Base-by-base conservation (phyloP, 2,888 invertebrate genomes). In the Orthosia gothica region DNA sequence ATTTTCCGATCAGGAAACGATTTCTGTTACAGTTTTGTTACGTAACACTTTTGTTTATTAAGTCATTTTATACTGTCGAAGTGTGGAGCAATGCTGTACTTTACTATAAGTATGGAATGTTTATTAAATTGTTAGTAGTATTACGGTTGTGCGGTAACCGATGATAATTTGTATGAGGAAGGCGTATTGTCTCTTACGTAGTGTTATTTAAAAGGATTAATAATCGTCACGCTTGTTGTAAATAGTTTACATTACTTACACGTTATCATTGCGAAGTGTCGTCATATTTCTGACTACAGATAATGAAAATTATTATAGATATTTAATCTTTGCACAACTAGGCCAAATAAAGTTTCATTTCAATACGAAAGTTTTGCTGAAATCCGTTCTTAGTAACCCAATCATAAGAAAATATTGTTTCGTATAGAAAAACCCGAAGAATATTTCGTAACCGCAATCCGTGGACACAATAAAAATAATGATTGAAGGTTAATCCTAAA, bases 1-100 rank as follows among this genome's bases (percentile, higher is more conserved):
- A 87, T 86, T 86, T 87, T 70, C 75, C 79, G 72, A 84, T 84
- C 82, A 88, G 86, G 86, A 85, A 86, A 76, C 78, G 71, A 81
- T 79, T 79, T 74, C 55, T 84, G 86, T 87, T 90, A 90, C 88
- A 84, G 77, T 88, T 89, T 83, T 83, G 76, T 89, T 87, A 83
- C 73, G 83, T 67, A 87, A 89, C 61, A 74, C 74, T 84, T 85
- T 86, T 83, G 84, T 90, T 89, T 88, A 88, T 88, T 87, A 87
- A 88, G 86, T 82, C 59, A 87, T 88, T 88, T 86, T 76, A 83
- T 78, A 75, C 67, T 71, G 65, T 77, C 59, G 45, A 82, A 61
- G 83, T 77, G 57, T 70, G 62, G 50, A 61, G 81, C 64, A 72
- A 74, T 79, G 72, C 76, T 74, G 54, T 75, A 72, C 63, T 77